Evolutionary conservation across 2,797 vertebrate species (phyloP).

Genomic region (Danionella dracula): DNA sequence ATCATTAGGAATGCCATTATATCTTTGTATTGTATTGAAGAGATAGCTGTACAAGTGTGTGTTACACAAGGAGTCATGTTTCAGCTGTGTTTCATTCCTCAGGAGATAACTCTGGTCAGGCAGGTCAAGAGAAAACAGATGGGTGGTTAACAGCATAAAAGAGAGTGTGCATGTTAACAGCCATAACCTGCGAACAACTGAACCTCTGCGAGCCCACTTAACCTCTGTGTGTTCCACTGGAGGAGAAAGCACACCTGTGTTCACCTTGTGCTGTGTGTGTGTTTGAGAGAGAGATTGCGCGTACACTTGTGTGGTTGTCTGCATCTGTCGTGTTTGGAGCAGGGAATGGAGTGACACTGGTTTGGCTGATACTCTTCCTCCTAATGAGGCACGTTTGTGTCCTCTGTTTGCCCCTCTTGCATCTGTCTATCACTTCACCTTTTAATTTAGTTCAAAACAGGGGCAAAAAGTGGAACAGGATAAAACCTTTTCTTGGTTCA

Average conservation of each 20-base stretch:
- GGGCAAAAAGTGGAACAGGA: no score
- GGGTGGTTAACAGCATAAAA: background rate
- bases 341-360: slow-evolving; percentile 98
- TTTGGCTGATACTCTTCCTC: slow-evolving; percentile 97
- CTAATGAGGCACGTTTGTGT: slow-evolving; percentile 76
- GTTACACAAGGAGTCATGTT: no score
- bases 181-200: background rate
- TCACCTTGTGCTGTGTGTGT: slow-evolving; percentile 43
- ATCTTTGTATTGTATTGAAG: no score
- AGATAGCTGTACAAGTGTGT: no score
- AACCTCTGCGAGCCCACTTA: slow-evolving; percentile 22
- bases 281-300: slow-evolving; percentile 76
- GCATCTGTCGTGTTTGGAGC: slow-evolving; percentile 99
- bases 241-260: slow-evolving; percentile 18
- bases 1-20: no score
- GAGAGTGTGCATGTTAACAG: background rate
- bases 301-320: slow-evolving; percentile 80
- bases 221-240: slow-evolving; percentile 16
- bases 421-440: background rate
- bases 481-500: no score
- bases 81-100: background rate
- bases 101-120: background rate
- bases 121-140: slow-evolving; percentile 15
- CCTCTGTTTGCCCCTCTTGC: slow-evolving; percentile 41
- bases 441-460: no score